These are phyloP conservation scores for Neopipo cinnamomea DNA, from an alignment of 2,113 vertebrate genomes.

Conservation along the genomic window DNA sequence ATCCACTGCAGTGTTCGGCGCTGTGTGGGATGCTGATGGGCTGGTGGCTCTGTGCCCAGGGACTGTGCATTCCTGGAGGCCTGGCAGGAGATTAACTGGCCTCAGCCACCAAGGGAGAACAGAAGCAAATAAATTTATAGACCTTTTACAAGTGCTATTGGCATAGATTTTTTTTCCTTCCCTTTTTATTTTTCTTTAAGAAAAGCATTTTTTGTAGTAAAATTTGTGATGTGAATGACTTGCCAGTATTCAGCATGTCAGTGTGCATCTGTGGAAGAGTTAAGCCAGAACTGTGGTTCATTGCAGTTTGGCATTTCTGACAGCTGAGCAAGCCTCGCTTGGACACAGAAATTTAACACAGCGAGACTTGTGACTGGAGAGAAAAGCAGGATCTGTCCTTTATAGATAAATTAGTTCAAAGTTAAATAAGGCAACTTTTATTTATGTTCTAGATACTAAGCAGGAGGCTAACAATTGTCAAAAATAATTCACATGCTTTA, in stretches of 20 bases:
- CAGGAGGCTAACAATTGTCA: background rate
- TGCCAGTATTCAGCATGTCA: background rate
- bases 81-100: background rate
- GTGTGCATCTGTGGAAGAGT: background rate
- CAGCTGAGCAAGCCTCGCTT: background rate
- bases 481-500: conserved; percentile 44
- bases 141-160: background rate
- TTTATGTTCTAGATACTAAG: conserved; percentile 21
- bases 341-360: background rate
- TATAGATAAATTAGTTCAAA: conserved; percentile 30
- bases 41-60: background rate
- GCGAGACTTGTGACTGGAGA: background rate
- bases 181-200: background rate
- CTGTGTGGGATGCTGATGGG: accelerated
- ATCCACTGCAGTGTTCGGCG: accelerated
- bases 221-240: background rate
- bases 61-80: background rate
- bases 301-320: background rate
- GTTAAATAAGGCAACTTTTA: conserved; percentile 32
- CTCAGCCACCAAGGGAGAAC: background rate
- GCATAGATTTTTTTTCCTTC: background rate
- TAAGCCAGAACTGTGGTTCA: background rate
- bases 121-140: background rate
- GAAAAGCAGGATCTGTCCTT: conserved; percentile 1
- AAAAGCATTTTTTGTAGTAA: background rate